Evolutionary conservation across 1,140 invertebrate species (phyloP), one percentile per base, ranked within the genome.

Genomic region (Nasonia giraulti): DNA sequence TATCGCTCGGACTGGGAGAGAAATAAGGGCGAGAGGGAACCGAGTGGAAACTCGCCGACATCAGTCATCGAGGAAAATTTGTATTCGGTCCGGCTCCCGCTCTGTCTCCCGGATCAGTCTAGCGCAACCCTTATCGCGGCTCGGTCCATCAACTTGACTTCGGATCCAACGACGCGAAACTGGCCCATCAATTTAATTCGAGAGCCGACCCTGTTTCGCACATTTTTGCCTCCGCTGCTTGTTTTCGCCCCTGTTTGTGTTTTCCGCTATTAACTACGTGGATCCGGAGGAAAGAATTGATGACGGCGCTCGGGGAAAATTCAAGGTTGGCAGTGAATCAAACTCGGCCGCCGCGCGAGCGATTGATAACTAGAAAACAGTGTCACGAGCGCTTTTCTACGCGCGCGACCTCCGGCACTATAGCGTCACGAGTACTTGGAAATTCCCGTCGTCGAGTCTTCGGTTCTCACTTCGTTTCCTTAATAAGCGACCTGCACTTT

Each of bases 101-200:
- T 77, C 33, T 73, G 1, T 27, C 27, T 27, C 27, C 1, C 44
- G 88, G 86, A 89, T 90, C 89, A 87, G 87, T 86, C 86, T 86
- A 86, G 84, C 83, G 87, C 89, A 89, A 88, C 89, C 90, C 90
- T 90, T 90, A 90, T 91, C 89, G 88, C 87, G 83, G 86, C 84
- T 89, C 88, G 88, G 89, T 89, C 89, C 89, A 91, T 91, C 90
- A 90, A 90, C 88, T 90, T 89, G 88, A 89, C 89, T 90, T 87
- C 78, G 76, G 85, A 87, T 87, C 86, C 87, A 85, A 86, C 87
- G 87, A 85, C 83, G 82, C 86, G 86, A 87, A 82, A 85, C 86
- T 88, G 83, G 87, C 81, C 87, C 89, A 91, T 90, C 89, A 91
- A 90, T 91, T 91, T 44, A 44, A 44, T 44, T 89, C 79, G 81